Percentiles rank a stretch among this genome's conserved stretches.
phyloP scores from a whole-genome alignment of 1,140 invertebrate species.

The Drosophila tsacasi region DNA sequence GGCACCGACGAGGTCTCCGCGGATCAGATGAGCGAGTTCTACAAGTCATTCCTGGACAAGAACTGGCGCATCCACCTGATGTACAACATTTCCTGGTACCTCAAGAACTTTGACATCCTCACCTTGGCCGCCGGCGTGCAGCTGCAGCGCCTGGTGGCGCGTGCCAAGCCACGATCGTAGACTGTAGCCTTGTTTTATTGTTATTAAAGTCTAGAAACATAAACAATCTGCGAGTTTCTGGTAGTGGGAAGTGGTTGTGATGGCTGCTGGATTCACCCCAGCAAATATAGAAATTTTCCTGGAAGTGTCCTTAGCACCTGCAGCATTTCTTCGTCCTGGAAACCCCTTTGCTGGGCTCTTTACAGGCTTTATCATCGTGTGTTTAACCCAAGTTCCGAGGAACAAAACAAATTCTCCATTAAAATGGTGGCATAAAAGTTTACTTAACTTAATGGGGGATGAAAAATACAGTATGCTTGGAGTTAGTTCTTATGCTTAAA shows the following conservation, averaged over 20 bases:
- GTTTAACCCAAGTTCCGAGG: neutral
- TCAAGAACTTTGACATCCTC: conserved; percentile 89
- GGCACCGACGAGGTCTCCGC: conserved; percentile 87
- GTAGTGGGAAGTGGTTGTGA: neutral
- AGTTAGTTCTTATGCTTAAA: conserved; percentile 36
- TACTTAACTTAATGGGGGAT: conserved; percentile 39
- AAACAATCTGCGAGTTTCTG: neutral
- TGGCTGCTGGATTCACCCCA: too few relatives aligned
- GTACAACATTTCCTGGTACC: conserved; percentile 92
- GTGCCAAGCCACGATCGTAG: conserved; percentile 1
- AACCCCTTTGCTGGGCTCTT: too few relatives aligned
- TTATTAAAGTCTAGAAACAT: conserved; percentile 5
- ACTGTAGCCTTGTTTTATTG: neutral
- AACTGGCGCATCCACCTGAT: conserved; percentile 90
- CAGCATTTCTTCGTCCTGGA: too few relatives aligned
- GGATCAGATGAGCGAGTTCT: conserved; percentile 94
- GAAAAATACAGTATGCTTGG: conserved; percentile 39
- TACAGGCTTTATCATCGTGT: too few relatives aligned
- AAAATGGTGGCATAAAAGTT: conserved; percentile 41
- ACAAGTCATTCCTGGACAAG: conserved; percentile 92
- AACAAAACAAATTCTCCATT: conserved; percentile 5
- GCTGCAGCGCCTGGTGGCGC: conserved; percentile 82
- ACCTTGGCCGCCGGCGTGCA: conserved; percentile 87
- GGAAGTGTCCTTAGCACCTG: too few relatives aligned
- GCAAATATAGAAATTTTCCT: too few relatives aligned